A percentile compares a stretch with the other conserved stretches of the same genome.
Conservation (phyloP, 2,888 invertebrate genomes). For the Meghimatium bilineatum region DNA sequence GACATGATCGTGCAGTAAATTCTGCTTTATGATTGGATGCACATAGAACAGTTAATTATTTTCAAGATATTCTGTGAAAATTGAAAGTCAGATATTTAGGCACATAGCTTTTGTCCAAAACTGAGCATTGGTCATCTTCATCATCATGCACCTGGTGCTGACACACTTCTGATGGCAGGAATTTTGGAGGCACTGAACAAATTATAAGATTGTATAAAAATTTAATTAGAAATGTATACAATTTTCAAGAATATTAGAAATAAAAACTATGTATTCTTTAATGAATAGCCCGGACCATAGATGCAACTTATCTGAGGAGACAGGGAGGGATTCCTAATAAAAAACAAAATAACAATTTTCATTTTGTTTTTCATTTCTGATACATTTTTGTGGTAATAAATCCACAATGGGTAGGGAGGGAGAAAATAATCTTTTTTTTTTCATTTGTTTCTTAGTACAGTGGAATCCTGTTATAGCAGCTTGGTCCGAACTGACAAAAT, state of each 20-base stretch:
- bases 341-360: no score
- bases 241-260: background rate
- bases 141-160: slow-evolving; percentile 36
- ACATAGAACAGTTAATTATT: slow-evolving; percentile 7
- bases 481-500: no score
- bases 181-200: slow-evolving; percentile 39
- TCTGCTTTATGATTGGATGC: background rate
- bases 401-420: no score
- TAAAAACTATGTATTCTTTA: no score
- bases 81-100: slow-evolving; percentile 65
- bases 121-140: slow-evolving; percentile 35
- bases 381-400: no score
- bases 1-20: background rate
- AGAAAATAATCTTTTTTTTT: no score
- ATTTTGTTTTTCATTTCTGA: no score
- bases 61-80: slow-evolving; percentile 10
- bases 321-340: no score
- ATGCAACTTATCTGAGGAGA: no score
- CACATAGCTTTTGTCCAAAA: slow-evolving; percentile 56
- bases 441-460: no score
- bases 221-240: background rate
- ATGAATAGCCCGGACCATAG: no score
- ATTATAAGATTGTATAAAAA: background rate
- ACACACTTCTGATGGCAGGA: slow-evolving; percentile 21
- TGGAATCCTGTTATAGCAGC: no score